These are phyloP conservation scores for Labeo catla DNA, from an alignment of 2,113 vertebrate species.

Conservation along the genomic window DNA sequence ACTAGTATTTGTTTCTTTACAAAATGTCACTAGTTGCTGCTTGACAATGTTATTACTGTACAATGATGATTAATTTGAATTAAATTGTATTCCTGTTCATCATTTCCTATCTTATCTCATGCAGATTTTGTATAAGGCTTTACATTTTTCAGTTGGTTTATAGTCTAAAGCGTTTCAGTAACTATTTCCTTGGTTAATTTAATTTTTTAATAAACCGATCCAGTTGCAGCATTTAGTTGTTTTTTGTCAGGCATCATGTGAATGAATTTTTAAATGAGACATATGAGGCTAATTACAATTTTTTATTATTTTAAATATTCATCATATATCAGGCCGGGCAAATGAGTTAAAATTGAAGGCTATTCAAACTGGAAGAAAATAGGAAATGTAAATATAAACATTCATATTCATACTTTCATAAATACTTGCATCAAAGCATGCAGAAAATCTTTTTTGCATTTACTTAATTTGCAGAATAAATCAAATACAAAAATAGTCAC, in stretches of 20 bases:
- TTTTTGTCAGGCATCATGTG: conserved; percentile 2
- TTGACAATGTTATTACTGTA: conserved; percentile 61
- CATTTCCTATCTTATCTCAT: conserved; percentile 62
- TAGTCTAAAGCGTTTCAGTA: conserved; percentile 56
- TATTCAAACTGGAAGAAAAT: not conserved
- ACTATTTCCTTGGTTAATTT: conserved; percentile 60
- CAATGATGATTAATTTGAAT: conserved; percentile 53
- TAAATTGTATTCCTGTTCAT: conserved; percentile 52
- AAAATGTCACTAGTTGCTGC: conserved; percentile 56
- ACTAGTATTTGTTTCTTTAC: conserved; percentile 48
- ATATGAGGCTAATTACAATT: not conserved
- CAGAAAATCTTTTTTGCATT: not conserved
- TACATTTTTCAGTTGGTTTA: conserved; percentile 50
- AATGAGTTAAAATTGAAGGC: not conserved
- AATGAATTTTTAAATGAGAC: conserved; percentile 5
- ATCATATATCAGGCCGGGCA: not conserved
- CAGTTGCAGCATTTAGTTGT: conserved; percentile 27
- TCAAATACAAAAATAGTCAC: not conserved
- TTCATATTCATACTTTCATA: not conserved
- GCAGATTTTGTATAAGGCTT: conserved; percentile 50
- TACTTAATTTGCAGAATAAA: not conserved
- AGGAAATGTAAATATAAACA: not conserved
- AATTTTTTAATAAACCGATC: conserved; percentile 62
- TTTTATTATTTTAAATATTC: conserved; percentile 15
- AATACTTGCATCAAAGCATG: not conserved